These are phyloP conservation scores for Geophilus truncorum DNA, from an alignment of 2,888 invertebrate species.

Conservation along the genomic window DNA sequence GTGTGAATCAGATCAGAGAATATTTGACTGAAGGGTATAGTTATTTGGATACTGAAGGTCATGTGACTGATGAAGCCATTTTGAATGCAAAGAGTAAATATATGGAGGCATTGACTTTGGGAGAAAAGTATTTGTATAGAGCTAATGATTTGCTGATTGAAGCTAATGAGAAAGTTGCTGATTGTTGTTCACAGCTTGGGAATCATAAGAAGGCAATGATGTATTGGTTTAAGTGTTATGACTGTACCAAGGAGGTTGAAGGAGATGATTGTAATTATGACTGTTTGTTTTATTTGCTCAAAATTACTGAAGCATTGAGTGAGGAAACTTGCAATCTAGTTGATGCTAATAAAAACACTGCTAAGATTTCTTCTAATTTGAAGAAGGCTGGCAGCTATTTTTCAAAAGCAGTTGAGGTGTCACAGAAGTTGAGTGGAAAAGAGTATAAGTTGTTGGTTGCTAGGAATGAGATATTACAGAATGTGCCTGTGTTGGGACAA, in stretches of 20 bases:
- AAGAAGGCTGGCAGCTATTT: background rate
- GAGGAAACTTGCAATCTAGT: background rate
- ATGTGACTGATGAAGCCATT: background rate
- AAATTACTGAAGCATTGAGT: background rate
- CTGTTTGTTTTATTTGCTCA: background rate
- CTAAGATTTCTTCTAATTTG: background rate
- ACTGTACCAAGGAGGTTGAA: background rate
- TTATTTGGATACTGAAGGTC: background rate
- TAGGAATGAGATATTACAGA: background rate
- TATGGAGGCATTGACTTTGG: background rate
- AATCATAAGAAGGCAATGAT: background rate
- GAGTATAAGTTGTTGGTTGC: background rate
- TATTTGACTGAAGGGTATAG: background rate
- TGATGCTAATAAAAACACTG: background rate
- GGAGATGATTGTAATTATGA: background rate
- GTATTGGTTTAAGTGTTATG: background rate
- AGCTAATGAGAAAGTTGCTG: background rate
- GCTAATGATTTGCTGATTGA: background rate
- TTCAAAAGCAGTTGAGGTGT: background rate
- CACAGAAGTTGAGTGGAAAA: background rate
- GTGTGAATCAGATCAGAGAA: background rate
- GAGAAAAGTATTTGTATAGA: background rate
- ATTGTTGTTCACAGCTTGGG: background rate
- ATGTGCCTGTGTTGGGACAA: background rate
- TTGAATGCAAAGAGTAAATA: background rate